Conservation (phyloP, 1,140 invertebrate species). For the Aporrectodea caliginosa region DNA sequence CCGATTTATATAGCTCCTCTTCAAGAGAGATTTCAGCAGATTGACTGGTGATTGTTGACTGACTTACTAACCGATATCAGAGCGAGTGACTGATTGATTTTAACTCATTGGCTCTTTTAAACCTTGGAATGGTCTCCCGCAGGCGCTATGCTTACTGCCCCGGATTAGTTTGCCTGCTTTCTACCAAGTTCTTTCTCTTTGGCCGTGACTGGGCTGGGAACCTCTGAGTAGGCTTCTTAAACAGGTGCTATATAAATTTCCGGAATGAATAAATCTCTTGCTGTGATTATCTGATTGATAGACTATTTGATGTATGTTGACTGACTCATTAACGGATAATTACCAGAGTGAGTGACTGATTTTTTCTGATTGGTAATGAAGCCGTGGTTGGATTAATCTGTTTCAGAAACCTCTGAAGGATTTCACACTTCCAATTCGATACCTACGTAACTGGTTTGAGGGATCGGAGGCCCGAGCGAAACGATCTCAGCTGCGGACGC, state of each 20-base stretch:
- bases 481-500: slow-evolving; percentile 49
- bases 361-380: background rate
- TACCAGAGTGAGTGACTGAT: background rate
- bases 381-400: no score
- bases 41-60: no score
- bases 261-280: background rate
- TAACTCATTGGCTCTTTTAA: no score
- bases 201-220: no score
- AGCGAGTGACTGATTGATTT: no score
- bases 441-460: slow-evolving; percentile 54
- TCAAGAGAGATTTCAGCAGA: no score
- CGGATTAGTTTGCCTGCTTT: no score
- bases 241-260: background rate
- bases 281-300: background rate
- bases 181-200: no score
- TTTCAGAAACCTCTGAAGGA: slow-evolving; percentile 55
- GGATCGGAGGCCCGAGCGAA: slow-evolving; percentile 49
- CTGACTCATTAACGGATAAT: background rate
- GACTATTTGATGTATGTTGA: background rate
- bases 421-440: slow-evolving; percentile 52
- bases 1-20: no score
- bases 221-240: no score
- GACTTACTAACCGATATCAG: no score
- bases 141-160: background rate
- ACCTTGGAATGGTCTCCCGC: no score